Conservation (phyloP, 2,888 invertebrate species). For the Toxonevra muliebris region DNA sequence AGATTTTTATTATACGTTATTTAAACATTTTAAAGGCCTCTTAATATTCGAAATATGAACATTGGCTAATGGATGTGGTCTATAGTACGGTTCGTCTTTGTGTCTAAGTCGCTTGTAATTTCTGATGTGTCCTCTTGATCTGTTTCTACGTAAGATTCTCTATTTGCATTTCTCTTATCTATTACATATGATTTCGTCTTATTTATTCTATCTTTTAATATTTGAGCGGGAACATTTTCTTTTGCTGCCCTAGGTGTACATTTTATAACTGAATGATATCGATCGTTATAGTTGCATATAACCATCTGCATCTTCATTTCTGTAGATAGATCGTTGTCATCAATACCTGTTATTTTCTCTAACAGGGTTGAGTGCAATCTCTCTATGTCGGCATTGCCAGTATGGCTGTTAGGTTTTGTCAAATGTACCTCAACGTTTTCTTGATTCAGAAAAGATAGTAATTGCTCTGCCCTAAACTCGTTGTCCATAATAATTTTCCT, state of each 20-base stretch:
- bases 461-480: constrained; percentile 31
- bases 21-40: constrained; percentile 31
- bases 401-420: no score
- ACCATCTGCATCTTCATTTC: constrained; percentile 16
- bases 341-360: constrained; percentile 31
- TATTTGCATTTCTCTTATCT: constrained; percentile 10
- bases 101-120: constrained; percentile 30
- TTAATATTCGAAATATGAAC: constrained; percentile 35
- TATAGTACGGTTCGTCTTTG: constrained; percentile 31
- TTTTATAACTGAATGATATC: not conserved
- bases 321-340: constrained; percentile 15
- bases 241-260: not conserved
- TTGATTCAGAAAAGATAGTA: constrained; percentile 13
- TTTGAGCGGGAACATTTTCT: not conserved
- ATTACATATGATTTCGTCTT: no score
- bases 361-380: constrained; percentile 31
- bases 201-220: not conserved
- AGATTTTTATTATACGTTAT: no score
- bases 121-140: constrained; percentile 26
- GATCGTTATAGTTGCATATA: not conserved
- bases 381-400: constrained; percentile 14
- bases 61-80: constrained; percentile 25
- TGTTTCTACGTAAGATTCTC: constrained; percentile 24
- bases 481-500: constrained; percentile 34
- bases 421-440: constrained; percentile 17